These are phyloP conservation scores for Drosophila pectinifera DNA, from an alignment of 1,140 invertebrate genomes.

Conservation along the genomic window DNA sequence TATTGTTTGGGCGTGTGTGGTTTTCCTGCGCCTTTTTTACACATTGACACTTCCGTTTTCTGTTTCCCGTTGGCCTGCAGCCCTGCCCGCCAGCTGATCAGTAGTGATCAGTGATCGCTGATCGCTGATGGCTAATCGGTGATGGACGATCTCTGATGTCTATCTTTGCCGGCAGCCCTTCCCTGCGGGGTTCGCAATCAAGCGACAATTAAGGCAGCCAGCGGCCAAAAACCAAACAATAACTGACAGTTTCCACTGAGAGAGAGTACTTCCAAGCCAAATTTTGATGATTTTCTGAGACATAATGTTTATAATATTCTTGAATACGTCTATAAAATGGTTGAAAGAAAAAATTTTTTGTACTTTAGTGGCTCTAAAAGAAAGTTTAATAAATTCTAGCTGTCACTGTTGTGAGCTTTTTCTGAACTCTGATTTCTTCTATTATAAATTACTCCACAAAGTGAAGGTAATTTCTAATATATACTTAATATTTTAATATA, in stretches of 20 bases:
- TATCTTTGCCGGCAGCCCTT: constrained; percentile 54
- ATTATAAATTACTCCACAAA: no score
- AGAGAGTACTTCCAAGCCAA: not conserved
- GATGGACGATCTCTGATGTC: constrained; percentile 40
- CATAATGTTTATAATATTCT: no score
- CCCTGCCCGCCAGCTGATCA: constrained; percentile 19
- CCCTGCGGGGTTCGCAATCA: constrained; percentile 69
- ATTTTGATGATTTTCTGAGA: not conserved
- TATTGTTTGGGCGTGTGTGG: constrained; percentile 48
- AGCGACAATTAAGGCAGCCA: constrained; percentile 74
- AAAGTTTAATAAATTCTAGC: no score
- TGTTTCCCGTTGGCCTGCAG: no score
- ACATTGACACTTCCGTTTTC: constrained; percentile 77
- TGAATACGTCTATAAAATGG: no score
- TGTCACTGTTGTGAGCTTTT: no score
- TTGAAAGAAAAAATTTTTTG: not conserved
- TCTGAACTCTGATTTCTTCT: no score
- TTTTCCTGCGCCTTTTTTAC: constrained; percentile 79
- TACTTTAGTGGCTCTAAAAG: no score
- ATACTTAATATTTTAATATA: no score
- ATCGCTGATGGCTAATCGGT: constrained; percentile 10
- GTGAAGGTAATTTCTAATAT: no score
- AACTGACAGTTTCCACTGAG: constrained; percentile 8
- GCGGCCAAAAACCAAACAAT: constrained; percentile 9
- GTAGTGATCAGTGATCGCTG: constrained; percentile 18